Base-by-base conservation (phyloP, 2,797 vertebrate genomes). In the Rhinatrema bivittatum region DNA sequence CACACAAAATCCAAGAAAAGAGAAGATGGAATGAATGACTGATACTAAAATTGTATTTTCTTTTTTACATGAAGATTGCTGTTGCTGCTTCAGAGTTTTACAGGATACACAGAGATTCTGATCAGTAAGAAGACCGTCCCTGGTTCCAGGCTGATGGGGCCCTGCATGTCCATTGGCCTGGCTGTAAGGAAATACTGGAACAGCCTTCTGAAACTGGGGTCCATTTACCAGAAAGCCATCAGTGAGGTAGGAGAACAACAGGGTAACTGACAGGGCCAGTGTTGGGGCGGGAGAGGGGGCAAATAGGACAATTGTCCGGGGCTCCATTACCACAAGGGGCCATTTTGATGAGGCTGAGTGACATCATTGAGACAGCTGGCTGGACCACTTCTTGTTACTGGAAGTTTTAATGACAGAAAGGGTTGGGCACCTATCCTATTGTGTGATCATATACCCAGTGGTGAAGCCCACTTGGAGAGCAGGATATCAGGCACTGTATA, bases 11-110 rank as follows among this genome's bases (percentile, higher is more conserved):
- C 29, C 20, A 17, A n/a, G 19, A 9, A 19, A 23, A 10, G 23
- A 0, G 0, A 3, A 7, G 2, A 1, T 16, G 16, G 10, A 7
- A 28, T 25, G 35, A 1, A 0, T 11, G 14, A 9, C 0, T 0
- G n/a, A 16, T 11, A 3, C 12, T n/a, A n/a, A n/a, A n/a, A n/a
- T 30, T 30, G n/a, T n/a, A n/a, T 21, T 21, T 21, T 21, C 20
- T 5, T 21, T 20, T 21, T 10, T 2, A 2, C 21, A 46, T 23
- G 3, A 64, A 97, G 96, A 60, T 62, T 98, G 2, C 61, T 98
- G 57, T 77, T 98, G 50, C 78, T 99, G 43, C 84, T 98, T 10
- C 96, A 98, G 77, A 94, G 87, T 66, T 91, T 90, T 42, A 82
- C 66, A 0, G 62, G 52, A 20, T 93, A 88, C 9, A 29, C 70